Conservation (phyloP, 2,797 vertebrate genomes). For the Gephyroberyx darwinii region DNA sequence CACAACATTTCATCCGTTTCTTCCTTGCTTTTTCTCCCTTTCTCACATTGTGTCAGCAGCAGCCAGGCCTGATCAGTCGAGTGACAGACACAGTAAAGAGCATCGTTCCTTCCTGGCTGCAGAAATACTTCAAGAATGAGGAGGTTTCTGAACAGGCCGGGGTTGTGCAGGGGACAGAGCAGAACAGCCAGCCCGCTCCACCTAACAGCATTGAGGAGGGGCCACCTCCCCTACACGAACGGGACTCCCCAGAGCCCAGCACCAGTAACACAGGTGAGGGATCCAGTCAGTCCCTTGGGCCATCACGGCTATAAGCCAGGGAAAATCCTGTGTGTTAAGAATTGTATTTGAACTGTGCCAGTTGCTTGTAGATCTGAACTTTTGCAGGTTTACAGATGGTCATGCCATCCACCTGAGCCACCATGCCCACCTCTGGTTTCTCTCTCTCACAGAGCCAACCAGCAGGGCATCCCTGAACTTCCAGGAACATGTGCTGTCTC, state of each 20-base stretch:
- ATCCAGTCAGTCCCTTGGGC: neutral
- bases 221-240: slow-evolving; percentile 80
- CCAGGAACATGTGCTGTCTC: slow-evolving; percentile 87
- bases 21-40: slow-evolving; percentile 17
- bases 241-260: slow-evolving; percentile 87
- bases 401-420: neutral
- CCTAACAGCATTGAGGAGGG: slow-evolving; percentile 83
- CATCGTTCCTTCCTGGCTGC: slow-evolving; percentile 96
- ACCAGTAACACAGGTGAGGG: slow-evolving; percentile 88
- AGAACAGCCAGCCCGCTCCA: slow-evolving; percentile 78
- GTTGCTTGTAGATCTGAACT: neutral
- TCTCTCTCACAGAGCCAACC: slow-evolving; percentile 85
- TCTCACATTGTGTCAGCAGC: slow-evolving; percentile 61
- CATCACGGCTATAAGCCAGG: neutral
- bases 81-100: slow-evolving; percentile 97
- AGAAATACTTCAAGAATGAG: slow-evolving; percentile 92
- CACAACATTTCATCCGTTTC: neutral
- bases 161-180: slow-evolving; percentile 67
- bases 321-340: neutral
- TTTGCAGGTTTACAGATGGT: neutral
- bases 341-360: neutral
- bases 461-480: slow-evolving; percentile 91
- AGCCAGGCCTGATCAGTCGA: slow-evolving; percentile 92
- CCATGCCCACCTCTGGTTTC: slow-evolving; percentile 6
- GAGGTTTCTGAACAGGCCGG: slow-evolving; percentile 69